phyloP scores from a whole-genome alignment of 2,797 vertebrate species.

The Ptychobarbus kaznakovi region DNA sequence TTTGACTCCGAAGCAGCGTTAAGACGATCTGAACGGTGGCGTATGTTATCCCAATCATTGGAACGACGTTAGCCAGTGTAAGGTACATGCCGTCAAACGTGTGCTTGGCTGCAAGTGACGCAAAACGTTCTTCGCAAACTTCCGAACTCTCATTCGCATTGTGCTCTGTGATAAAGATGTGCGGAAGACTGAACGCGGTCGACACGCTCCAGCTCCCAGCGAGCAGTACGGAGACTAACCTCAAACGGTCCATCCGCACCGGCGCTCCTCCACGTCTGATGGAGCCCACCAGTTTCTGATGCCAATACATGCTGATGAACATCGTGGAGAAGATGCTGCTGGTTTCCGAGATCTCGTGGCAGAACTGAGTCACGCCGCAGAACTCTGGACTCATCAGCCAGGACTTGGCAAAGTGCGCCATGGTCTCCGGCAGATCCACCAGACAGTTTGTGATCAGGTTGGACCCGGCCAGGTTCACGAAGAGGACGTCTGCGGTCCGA shows the following conservation, averaged over 20 bases:
- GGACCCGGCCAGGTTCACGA: conserved; percentile 80
- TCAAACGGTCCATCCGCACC: conserved; percentile 73
- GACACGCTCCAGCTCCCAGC: conserved; percentile 75
- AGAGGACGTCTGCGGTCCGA: conserved; percentile 76
- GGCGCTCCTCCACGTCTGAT: conserved; percentile 73
- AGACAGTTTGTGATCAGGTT: conserved; percentile 82
- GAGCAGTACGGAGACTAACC: conserved; percentile 66
- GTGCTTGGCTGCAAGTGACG: background rate
- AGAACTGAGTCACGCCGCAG: conserved; percentile 74
- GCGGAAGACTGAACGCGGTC: conserved; percentile 70
- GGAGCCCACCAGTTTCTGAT: conserved; percentile 82
- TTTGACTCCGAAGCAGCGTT: conserved; percentile 72
- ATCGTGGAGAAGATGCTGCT: conserved; percentile 82
- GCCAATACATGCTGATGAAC: conserved; percentile 80
- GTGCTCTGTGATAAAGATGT: conserved; percentile 65
- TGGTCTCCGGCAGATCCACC: conserved; percentile 78
- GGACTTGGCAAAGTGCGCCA: conserved; percentile 65
- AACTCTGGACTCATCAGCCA: conserved; percentile 75
- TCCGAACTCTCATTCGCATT: conserved; percentile 58
- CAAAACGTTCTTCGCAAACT: conserved; percentile 70
- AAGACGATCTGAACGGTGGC: conserved; percentile 73
- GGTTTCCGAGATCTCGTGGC: conserved; percentile 77
- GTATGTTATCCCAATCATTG: conserved; percentile 71
- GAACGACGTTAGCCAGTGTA: conserved; percentile 73
- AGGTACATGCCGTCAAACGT: conserved; percentile 72